phyloP scores from a whole-genome alignment of 2,113 vertebrate species.

The Vulpes lagopus region DNA sequence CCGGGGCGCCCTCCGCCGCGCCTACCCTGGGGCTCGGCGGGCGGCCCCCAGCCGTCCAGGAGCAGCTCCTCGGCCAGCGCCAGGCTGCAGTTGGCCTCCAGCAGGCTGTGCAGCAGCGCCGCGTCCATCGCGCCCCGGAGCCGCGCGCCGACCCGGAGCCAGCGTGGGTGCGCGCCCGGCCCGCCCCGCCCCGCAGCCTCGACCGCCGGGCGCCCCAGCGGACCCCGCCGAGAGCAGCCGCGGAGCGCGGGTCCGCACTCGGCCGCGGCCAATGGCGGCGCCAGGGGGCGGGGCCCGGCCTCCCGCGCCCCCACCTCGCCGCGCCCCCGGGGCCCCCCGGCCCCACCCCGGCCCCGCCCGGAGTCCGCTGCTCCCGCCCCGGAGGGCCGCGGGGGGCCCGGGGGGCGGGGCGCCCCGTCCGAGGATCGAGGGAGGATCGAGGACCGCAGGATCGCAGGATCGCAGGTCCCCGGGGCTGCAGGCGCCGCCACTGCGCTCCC shows the following conservation, averaged over 20 bases:
- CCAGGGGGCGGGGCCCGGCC: conserved; percentile 62
- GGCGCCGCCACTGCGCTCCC: not conserved
- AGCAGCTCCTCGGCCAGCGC: conserved; percentile 92
- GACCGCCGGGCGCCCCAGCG: not conserved
- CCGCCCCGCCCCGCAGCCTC: not conserved
- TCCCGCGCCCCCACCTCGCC: not conserved
- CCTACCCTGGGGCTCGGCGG: conserved; percentile 93
- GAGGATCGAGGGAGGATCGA: not conserved
- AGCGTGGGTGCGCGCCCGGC: conserved; percentile 13
- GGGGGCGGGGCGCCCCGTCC: not conserved
- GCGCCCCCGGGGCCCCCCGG: fast-evolving
- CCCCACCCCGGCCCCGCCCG: fast-evolving
- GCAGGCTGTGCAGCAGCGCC: conserved; percentile 91
- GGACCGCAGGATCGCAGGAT: too few relatives aligned
- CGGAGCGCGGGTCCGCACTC: not conserved
- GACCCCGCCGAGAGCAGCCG: fast-evolving
- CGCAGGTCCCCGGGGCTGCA: not conserved
- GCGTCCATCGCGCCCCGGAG: conserved; percentile 88
- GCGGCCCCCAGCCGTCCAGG: conserved; percentile 89
- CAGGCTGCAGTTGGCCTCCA: conserved; percentile 96
- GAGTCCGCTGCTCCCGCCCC: fast-evolving
- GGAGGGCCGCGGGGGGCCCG: too few relatives aligned
- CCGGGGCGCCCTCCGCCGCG: not conserved
- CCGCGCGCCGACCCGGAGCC: not conserved
- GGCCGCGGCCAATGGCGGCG: conserved; percentile 71